Evolutionary conservation across 2,113 vertebrate species (phyloP), one percentile per base, ranked within the genome.

Genomic region (Oreochromis niloticus): DNA sequence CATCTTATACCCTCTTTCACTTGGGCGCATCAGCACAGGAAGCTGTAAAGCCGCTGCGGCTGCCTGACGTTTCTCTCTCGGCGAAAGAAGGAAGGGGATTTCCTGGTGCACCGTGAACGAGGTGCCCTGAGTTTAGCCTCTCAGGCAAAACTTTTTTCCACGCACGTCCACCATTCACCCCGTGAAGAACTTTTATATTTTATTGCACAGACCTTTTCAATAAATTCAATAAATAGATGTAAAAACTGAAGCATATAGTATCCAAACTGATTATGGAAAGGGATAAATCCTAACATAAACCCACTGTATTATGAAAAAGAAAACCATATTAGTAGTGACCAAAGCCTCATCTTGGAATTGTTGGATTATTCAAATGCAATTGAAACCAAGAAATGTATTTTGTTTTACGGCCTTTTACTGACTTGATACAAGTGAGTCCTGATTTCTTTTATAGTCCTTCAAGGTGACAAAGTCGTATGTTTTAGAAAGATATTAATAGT

Each of bases 21-120:
- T 79, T 36, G 7, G 36, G 32, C 81, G 6, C 84, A 84, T 59
- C 73, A 85, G 83, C 84, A 52, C 6, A 56, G 68, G 63, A 79
- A 75, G 52, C 71, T 10, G 6, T 17, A 78, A 14, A 1, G 92
- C 55, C 1, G 89, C 68, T 61, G 75, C 82, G 7, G 34, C 19
- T 4, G 2, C 9, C 4, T 85, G 85, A 92, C 92, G 91, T 94
- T 88, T 36, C 22, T 43, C 46, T 55, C 50, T 89, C 6, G 17
- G 91, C 94, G 96, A 94, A 96, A 95, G 82, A 34, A 91, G 88
- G 88, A 89, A 88, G 92, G 95, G 95, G 93, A 91, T 92, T 96
- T 96, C 93, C 95, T 93, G 27, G 8, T 1, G 1, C 0, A 0
- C 0, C 2, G 1, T 2, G 7, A 1, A 0, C 1, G 0, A 0